A percentile compares a stretch with the other conserved stretches of the same genome.
Evolutionary conservation across 2,888 invertebrate species (phyloP).

Genomic region (Tribolium freemani): DNA sequence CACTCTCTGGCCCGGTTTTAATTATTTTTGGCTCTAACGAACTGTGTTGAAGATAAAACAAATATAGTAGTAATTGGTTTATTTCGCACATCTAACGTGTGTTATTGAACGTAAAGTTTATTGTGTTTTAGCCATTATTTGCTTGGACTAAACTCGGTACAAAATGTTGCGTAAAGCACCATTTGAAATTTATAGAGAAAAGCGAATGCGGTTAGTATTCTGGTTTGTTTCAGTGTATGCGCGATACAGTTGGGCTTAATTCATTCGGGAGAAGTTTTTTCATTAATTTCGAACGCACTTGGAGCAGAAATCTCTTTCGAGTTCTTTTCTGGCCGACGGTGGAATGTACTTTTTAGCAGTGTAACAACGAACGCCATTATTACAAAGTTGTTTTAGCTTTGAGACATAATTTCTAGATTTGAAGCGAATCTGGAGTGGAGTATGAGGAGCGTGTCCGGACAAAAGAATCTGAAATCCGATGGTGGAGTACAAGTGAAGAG

Average conservation of each 20-base stretch:
- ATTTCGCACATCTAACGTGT: slow-evolving; percentile 51
- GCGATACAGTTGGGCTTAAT: background rate
- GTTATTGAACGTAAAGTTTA: slow-evolving; percentile 48
- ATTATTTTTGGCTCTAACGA: slow-evolving; percentile 59
- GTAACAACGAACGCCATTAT: slow-evolving; percentile 22
- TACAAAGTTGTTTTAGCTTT: slow-evolving; percentile 32
- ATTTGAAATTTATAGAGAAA: background rate
- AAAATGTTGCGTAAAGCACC: background rate
- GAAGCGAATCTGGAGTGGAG: slow-evolving; percentile 32
- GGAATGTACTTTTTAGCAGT: slow-evolving; percentile 5
- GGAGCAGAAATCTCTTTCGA: background rate
- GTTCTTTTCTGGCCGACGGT: background rate
- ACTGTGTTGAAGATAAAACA: slow-evolving; percentile 58
- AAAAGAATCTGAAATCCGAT: slow-evolving; percentile 63
- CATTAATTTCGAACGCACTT: background rate
- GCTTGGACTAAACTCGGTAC: no score
- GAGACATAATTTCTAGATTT: slow-evolving; percentile 33
- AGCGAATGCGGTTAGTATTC: background rate
- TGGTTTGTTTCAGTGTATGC: background rate
- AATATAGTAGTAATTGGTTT: slow-evolving; percentile 58
- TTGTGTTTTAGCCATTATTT: background rate
- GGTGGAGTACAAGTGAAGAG: slow-evolving; percentile 60
- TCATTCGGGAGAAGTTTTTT: background rate
- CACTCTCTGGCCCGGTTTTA: slow-evolving; percentile 41
- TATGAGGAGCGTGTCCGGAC: slow-evolving; percentile 60